Evolutionary conservation across 1,140 invertebrate genomes (phyloP).

Genomic region (Samia ricini): DNA sequence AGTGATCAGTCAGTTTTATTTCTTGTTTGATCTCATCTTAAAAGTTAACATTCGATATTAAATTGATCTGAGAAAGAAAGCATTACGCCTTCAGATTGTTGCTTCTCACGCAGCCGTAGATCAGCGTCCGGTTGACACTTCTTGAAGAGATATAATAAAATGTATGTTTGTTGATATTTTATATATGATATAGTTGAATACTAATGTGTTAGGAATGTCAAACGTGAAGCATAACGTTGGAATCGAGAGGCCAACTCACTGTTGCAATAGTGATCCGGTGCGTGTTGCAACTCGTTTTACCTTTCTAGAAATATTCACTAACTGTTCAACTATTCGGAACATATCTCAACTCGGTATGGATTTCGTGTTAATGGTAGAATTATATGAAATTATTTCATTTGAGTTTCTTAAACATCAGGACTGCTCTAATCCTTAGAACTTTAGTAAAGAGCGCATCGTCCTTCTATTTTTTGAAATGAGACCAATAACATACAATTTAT

Average conservation of each 20-base stretch:
- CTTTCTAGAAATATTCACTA: slow-evolving; percentile 20
- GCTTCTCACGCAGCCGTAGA: too few relatives aligned
- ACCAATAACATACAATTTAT: too few relatives aligned
- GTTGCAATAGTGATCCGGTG: not conserved
- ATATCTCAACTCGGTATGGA: not conserved
- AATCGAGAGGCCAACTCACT: not conserved
- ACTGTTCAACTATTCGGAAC: slow-evolving; percentile 1
- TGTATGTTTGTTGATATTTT: not conserved
- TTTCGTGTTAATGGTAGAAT: not conserved
- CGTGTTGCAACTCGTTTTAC: slow-evolving; percentile 13
- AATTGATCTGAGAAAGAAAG: too few relatives aligned
- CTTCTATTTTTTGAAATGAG: too few relatives aligned
- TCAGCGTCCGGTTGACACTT: not conserved
- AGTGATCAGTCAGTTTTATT: too few relatives aligned
- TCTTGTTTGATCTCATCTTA: too few relatives aligned
- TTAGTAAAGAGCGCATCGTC: too few relatives aligned
- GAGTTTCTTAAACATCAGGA: not conserved
- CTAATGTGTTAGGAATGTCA: not conserved
- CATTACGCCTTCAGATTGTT: too few relatives aligned
- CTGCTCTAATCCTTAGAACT: too few relatives aligned
- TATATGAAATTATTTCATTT: not conserved
- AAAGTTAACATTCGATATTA: too few relatives aligned
- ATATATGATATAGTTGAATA: not conserved
- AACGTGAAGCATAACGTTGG: not conserved
- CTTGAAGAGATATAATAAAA: not conserved